Evolutionary conservation across 2,113 vertebrate genomes (phyloP), one percentile per base, ranked within the genome.

Genomic region (Brienomyrus brachyistius): DNA sequence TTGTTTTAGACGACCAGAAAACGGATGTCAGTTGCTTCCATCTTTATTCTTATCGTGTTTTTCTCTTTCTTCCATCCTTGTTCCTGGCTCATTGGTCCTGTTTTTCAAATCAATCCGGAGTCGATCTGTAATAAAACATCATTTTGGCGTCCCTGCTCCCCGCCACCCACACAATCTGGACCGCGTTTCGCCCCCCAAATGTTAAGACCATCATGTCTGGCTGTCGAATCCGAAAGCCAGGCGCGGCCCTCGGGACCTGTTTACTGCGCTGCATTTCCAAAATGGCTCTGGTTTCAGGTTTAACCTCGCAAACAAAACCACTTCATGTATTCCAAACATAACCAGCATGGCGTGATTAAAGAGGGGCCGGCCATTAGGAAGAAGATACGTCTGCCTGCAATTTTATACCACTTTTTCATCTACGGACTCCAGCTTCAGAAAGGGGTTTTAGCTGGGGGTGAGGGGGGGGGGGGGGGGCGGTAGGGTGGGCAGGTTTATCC

Each of bases 381-480:
- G 80, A 11, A 47, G 43, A 31, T 91, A 52, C 91, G 90, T 82
- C 77, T 88, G 82, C 90, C 51, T 77, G 23, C 27, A 70, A 90
- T 50, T 48, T 77, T 84, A 51, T 56, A 50, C 90, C 59, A 62
- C 91, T 45, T 86, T 91, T 93, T 91, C 80, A 52, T 86, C 83
- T 83, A 70, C 17, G 0, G 50, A 86, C 84, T 27, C 17, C 87
- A 74, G 91, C 91, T 90, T 90, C 74, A 40, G 92, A 90, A 54
- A 91, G 88, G 19, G 19, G 92, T 90, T 90, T 87, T 88, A 90
- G 89, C 54, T 23, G 89, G 90, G 92, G 88, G 83, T n/a, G n/a
- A n/a, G n/a, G n/a, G n/a, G n/a, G n/a, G n/a, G n/a, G n/a, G 92
- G 88, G 83, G 48, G 54, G 47, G 35, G 88, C 82, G 40, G 40